phyloP scores from a whole-genome alignment of 2,888 invertebrate genomes.

The Thumatha senex region DNA sequence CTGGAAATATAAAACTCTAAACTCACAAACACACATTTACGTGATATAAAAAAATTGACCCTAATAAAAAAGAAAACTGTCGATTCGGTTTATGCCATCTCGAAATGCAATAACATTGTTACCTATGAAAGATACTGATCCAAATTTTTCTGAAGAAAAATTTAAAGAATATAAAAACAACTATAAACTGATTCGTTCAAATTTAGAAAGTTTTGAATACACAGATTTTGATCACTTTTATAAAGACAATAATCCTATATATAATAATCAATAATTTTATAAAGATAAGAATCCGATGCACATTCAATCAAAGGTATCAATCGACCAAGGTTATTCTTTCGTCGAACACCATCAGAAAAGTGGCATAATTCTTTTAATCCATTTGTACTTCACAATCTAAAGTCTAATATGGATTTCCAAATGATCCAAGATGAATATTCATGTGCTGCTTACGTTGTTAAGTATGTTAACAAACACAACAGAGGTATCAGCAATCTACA shows the following conservation, averaged over 20 bases:
- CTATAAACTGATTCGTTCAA: constrained; percentile 29
- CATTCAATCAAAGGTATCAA: too few species aligned
- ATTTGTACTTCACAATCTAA: constrained; percentile 43
- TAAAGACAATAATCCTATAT: constrained; percentile 35
- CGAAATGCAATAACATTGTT: constrained; percentile 29
- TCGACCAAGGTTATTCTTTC: constrained; percentile 49
- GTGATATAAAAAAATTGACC: constrained; percentile 38
- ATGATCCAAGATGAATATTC: constrained; percentile 59
- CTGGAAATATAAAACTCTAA: constrained; percentile 41
- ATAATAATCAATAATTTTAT: constrained; percentile 41
- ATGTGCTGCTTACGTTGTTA: constrained; percentile 59
- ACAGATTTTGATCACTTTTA: constrained; percentile 41
- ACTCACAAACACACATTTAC: constrained; percentile 45
- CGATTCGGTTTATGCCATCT: constrained; percentile 47
- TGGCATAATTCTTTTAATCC: constrained; percentile 61
- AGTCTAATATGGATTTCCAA: constrained; percentile 58
- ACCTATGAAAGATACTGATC: constrained; percentile 42
- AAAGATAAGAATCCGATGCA: too few species aligned
- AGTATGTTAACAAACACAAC: constrained; percentile 58
- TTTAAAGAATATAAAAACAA: constrained; percentile 33
- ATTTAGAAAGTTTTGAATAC: constrained; percentile 42
- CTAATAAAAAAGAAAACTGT: constrained; percentile 37
- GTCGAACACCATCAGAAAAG: constrained; percentile 49
- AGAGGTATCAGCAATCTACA: constrained; percentile 53
- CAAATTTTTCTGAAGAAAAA: constrained; percentile 18